Conservation (phyloP, 2,888 invertebrate species). For the Pycnomerus fuliginosus region DNA sequence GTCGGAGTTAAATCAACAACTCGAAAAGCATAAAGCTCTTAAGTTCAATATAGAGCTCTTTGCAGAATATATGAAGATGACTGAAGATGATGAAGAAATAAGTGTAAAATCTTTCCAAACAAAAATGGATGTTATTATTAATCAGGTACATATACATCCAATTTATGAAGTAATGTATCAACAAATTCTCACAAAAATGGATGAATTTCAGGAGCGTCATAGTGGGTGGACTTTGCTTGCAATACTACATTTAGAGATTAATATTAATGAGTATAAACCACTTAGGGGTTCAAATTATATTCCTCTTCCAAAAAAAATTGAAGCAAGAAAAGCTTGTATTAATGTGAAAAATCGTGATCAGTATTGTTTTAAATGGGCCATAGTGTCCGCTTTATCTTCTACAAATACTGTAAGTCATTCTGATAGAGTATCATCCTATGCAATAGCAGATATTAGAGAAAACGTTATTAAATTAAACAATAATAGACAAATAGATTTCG, state of each 20-base stretch:
- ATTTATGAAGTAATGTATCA: conserved; percentile 4
- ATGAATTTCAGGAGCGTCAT: conserved; percentile 35
- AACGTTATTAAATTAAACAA: conserved; percentile 16
- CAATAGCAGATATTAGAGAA: not conserved
- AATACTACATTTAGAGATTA: conserved; percentile 21
- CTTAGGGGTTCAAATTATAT: conserved; percentile 25
- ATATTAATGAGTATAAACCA: conserved; percentile 29
- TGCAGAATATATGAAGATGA: conserved; percentile 4
- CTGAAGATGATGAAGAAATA: not conserved
- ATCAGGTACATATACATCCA: not conserved
- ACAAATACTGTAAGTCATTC: not conserved
- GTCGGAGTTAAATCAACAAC: conserved; percentile 3
- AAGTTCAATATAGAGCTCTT: conserved; percentile 8
- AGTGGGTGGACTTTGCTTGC: conserved; percentile 31
- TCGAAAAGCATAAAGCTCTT: conserved; percentile 3
- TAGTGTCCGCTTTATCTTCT: conserved; percentile 30
- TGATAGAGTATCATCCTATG: not conserved
- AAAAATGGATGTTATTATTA: conserved; percentile 1
- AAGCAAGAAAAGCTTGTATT: conserved; percentile 28
- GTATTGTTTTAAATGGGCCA: conserved; percentile 34
- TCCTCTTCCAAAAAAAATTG: conserved; percentile 21
- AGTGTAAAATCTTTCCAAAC: conserved; percentile 6
- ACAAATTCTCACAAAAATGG: conserved; percentile 19
- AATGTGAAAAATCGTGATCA: conserved; percentile 31
- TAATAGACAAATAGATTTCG: conserved; percentile 17